Base-by-base conservation (phyloP, 2,113 vertebrate genomes). In the Stegastes partitus region DNA sequence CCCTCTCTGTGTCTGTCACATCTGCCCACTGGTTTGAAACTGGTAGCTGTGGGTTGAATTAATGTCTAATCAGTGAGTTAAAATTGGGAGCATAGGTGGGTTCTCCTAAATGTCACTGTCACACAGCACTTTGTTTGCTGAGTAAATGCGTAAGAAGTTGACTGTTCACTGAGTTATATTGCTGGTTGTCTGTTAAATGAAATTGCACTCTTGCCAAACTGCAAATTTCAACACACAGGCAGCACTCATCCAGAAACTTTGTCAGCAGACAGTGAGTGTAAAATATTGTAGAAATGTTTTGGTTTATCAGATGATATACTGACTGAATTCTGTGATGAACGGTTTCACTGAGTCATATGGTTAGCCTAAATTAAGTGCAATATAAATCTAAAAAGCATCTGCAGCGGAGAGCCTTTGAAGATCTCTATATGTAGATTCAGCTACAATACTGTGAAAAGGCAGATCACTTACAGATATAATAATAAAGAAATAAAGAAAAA, bases 1-100 rank as follows among this genome's bases (percentile, higher is more conserved):
- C 55, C 61, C 61, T 92, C 68, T 92, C 39, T 76, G 54, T 86
- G 86, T 91, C 63, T 67, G 64, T 81, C 82, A 75, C 79, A 90
- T 82, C 92, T 78, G 77, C 94, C 93, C 88, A 93, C 91, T 85
- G 61, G 64, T 85, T 84, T 87, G 89, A 92, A 91, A 92, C 84
- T 81, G 56, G 61, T 73, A 81, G 23, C 59, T 31, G 85, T 92
- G 87, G 89, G 88, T 89, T 92, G 79, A 72, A 78, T 71, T 53
- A 15, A 10, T 78, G 37, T 37, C 79, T 50, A 85, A 68, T 82
- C 22, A 23, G 69, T 39, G 18, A 82, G 39, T 58, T 89, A 92
- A 93, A 88, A 89, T 88, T 80, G 77, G 84, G 76, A 90, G 71
- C 19, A 62, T 54, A 54, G 73, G 82, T 87, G 73, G 65, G 77